Evolutionary conservation across 2,797 vertebrate genomes (phyloP).

Genomic region (Hypotaenidia philippensis): DNA sequence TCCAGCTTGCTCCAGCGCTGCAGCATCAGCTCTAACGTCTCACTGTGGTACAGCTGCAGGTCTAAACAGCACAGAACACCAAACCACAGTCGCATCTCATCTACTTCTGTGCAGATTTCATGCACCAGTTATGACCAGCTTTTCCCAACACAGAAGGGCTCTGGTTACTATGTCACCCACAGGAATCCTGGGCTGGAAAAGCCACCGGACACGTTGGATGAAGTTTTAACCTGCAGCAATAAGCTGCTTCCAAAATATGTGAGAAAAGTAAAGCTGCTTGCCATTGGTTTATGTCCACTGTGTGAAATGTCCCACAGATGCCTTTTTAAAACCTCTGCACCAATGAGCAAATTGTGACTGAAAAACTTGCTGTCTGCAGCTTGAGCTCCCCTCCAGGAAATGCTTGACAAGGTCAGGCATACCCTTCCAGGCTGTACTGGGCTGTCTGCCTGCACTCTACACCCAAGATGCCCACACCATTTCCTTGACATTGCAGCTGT

Average conservation of each 20-base stretch:
- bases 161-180: background rate
- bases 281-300: background rate
- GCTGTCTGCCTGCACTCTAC: background rate
- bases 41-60: slow-evolving; percentile 96
- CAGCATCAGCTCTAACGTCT: slow-evolving; percentile 96
- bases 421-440: background rate
- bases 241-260: background rate
- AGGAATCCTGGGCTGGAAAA: background rate
- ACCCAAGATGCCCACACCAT: background rate
- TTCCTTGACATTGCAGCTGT: background rate
- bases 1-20: slow-evolving; percentile 98
- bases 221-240: background rate
- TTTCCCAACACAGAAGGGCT: background rate
- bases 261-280: background rate
- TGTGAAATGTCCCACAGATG: background rate
- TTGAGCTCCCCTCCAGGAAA: background rate
- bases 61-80: slow-evolving; percentile 80
- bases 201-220: background rate
- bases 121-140: background rate
- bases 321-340: background rate
- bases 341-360: background rate
- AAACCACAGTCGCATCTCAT: background rate
- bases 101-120: background rate
- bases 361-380: background rate
- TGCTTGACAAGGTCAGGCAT: background rate